Base-by-base conservation (phyloP, 1,140 invertebrate genomes). In the Drosophila funebris region DNA sequence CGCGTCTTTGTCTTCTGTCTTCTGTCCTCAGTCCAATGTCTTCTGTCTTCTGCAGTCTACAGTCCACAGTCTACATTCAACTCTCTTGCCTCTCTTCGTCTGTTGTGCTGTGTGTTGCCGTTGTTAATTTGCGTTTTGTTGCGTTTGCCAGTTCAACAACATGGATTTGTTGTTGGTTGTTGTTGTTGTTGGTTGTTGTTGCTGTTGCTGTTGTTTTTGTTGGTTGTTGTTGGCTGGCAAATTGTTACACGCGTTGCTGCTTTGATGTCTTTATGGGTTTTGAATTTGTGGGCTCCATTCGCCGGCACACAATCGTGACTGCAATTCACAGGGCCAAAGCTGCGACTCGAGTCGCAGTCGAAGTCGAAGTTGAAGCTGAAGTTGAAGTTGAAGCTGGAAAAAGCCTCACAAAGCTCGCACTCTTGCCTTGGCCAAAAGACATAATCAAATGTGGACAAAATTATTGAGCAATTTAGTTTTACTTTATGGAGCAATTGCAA, bases 391-490 rank as follows among this genome's bases (percentile, higher is more conserved):
- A 11, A 44, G 54, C 18, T 29, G 44, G 24, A 46, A 64, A 62
- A 27, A 52, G 54, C 44, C 44, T 6, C 13, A 20, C 69, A 43
- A 53, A 5, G 37, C 50, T 37, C 43, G n/a, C 5, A 22, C 16
- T 11, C 41, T 39, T 5, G 20, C 31, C 27, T 60, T 64, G 73
- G 73, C 48, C 68, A 79, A 75, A 88, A 88, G 83, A 88, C 83
- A 89, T 88, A 83, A 88, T 88, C 83, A 89, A 89, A 89, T 89
- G 84, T 89, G 84, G 84, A 89, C 84, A 89, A 89, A 89, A 89
- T 89, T 89, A 89, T 89, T 89, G 84, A 89, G 84, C 84, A 90
- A 89, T 89, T 89, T 89, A 89, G 84, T 89, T 89, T 89, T 89
- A 89, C 76, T 89, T 89, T 89, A 89, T 89, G 84, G 84, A 89